phyloP scores from a whole-genome alignment of 2,113 vertebrate genomes.

The Ursus arctos region DNA sequence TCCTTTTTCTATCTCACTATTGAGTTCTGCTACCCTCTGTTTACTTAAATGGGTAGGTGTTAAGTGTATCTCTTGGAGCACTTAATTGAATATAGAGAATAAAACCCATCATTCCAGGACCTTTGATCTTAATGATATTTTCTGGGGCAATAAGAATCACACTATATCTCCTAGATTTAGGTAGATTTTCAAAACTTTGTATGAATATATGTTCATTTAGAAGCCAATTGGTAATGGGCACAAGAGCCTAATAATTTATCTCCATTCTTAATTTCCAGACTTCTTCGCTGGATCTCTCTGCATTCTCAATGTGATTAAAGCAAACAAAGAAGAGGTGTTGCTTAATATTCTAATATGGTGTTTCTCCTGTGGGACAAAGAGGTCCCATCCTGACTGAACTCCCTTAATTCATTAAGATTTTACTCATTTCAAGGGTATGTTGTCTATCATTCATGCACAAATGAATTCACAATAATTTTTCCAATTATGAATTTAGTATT shows the following conservation, averaged over 20 bases:
- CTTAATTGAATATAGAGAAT: neutral
- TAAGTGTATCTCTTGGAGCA: neutral
- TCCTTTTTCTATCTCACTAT: neutral
- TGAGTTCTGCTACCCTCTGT: neutral
- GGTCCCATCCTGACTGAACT: neutral
- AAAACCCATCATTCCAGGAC: neutral
- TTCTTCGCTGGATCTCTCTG: neutral
- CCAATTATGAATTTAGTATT: neutral
- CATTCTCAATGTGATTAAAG: neutral
- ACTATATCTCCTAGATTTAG: neutral
- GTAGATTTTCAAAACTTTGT: neutral
- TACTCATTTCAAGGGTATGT: neutral
- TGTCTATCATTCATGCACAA: neutral
- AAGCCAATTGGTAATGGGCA: neutral
- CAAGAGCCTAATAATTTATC: neutral
- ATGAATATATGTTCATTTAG: neutral
- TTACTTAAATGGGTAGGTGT: neutral
- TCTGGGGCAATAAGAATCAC: neutral
- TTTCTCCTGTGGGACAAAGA: neutral
- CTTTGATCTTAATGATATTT: neutral
- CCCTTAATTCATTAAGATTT: constrained; percentile 39
- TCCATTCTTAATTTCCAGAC: neutral
- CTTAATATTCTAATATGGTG: constrained; percentile 33
- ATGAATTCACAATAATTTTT: constrained; percentile 2
- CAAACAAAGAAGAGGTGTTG: neutral